These are phyloP conservation scores for Pelodytes ibericus DNA, from an alignment of 2,797 vertebrate genomes.

Conservation along the genomic window DNA sequence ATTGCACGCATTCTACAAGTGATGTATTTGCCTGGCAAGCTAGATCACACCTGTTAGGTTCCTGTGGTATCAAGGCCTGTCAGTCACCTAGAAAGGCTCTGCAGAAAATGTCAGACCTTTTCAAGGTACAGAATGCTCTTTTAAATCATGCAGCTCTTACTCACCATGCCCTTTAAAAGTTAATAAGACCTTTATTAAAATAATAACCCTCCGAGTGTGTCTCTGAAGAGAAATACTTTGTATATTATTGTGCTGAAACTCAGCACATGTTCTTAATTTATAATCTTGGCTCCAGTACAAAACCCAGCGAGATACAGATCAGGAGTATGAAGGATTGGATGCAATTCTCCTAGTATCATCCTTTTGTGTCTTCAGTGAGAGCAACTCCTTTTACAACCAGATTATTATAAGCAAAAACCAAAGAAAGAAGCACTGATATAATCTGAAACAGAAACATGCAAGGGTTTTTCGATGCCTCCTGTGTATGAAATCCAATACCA, in stretches of 20 bases:
- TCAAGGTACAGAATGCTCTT: too few species aligned
- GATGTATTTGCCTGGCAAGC: too few species aligned
- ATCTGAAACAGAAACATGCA: neutral
- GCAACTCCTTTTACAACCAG: neutral
- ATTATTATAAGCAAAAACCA: neutral
- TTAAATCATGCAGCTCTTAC: too few species aligned
- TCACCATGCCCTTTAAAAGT: too few species aligned
- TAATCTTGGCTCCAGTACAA: constrained; percentile 6
- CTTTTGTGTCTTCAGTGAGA: neutral
- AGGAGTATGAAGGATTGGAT: constrained; percentile 2
- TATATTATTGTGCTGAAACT: neutral
- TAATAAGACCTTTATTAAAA: too few species aligned
- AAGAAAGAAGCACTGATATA: neutral
- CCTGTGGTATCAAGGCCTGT: too few species aligned
- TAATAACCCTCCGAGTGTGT: neutral
- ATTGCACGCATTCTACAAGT: too few species aligned
- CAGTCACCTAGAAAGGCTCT: too few species aligned
- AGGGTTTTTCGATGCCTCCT: neutral
- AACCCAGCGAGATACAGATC: constrained; percentile 5
- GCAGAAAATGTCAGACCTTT: too few species aligned
- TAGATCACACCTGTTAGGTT: too few species aligned
- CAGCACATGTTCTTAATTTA: constrained; percentile 19
- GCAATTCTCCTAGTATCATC: constrained; percentile 8
- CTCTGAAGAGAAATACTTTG: neutral
- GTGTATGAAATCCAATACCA: neutral